Evolutionary conservation across 2,797 vertebrate species (phyloP), one percentile per base, ranked within the genome.

Genomic region (Muraenolepis orangiensis): DNA sequence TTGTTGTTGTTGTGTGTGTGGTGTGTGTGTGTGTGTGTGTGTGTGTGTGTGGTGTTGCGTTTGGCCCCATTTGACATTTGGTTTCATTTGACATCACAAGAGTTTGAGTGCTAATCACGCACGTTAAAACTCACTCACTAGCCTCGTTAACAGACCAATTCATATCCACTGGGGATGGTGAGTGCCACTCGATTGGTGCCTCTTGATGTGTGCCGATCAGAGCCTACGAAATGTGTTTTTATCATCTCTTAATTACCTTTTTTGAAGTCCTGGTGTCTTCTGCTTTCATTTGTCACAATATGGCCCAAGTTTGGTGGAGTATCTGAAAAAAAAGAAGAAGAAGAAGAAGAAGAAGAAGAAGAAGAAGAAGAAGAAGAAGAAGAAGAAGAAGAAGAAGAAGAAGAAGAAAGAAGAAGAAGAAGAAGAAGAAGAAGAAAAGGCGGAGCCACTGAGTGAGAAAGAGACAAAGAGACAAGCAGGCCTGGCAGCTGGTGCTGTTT

Each of bases 201-300:
- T 64, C 90, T 91, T 92, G 89, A 93, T 92, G 90, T 91, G 85
- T 76, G 87, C 82, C 86, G 86, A 87, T 89, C 86, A 90, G 84
- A 91, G 90, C 86, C 88, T 87, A 83, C 70, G 82, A 90, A 91
- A 91, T 88, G 86, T 87, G 86, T 81, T 86, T 16, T 84, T 92
- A 92, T 93, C 90, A 94, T 93, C 91, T 91, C 83, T 70, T 95
- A 97, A 96, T 98, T 96, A 98, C 93, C 91, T 93, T 95, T 94
- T 96, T 95, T 96, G 95, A 95, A 96, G 95, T 91, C 73, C 81
- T 93, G 95, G 93, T 95, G 95, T 94, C 57, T 64, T 95, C 92
- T 91, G 94, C 94, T 93, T 94, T 96, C 91, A 95, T 95, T 96
- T 94, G 93, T 95, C 94, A 96, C 96, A 98, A 98, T 97, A 97